Base-by-base conservation (phyloP, 1,140 invertebrate species). In the Zaprionus kolodkinae region DNA sequence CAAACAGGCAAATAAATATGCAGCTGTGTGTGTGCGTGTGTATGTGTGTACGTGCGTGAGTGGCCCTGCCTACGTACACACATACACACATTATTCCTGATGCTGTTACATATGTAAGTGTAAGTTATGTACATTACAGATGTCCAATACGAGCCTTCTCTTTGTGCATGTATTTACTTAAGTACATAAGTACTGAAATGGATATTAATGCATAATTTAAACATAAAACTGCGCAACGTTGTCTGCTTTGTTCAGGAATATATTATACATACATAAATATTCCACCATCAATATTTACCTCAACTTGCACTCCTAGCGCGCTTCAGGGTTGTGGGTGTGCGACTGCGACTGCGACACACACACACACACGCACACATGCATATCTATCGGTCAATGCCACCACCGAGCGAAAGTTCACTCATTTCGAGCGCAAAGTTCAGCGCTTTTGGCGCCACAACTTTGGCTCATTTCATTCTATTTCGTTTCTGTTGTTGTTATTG, bases 381-480 rank as follows among this genome's bases (percentile, higher is more conserved):
- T 12, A 50, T 50, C 45, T 50, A 50, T 50, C 45, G 45, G 45
- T 50, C 45, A 50, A 50, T 50, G 45, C 45, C 45, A 50, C 17
- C 17, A 50, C 1, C 45, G 40, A 50, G 17, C 17, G 45, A 50
- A 33, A 55, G 27, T 33, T 27, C 52, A 27, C 43, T 45, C 40
- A 15, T 10, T 45, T 45, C 40, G n/a, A 15, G 35, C 17, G 60
- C 78, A 74, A 73, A 85, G 81, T 84, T 84, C 81, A 84, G 65
- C n/a, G 73, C 71, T 76, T 72, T 80, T 43, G 38, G 65, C 45
- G 54, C 64, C 62, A 72, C 33, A 55, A 65, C 21, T 77, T 72
- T 43, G 52, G 30, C 52, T 57, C 36, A 40, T 69, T 33, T 62
- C 52, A 40, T 74, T 70, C 33, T 56, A 40, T 40, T 35, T 35